Evolutionary conservation across 2,797 vertebrate genomes (phyloP).

Genomic region (Hydrocynus forskahlii): DNA sequence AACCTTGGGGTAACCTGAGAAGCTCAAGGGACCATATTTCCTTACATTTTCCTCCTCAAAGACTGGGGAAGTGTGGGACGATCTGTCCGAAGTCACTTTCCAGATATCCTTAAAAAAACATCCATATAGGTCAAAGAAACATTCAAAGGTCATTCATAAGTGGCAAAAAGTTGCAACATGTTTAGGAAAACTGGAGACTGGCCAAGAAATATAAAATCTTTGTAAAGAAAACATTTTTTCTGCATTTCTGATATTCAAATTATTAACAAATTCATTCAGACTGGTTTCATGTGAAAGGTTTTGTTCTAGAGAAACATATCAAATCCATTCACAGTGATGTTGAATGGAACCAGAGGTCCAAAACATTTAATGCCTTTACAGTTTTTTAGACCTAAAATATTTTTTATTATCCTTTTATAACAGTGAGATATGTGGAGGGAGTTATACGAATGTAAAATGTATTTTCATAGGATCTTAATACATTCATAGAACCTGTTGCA

Average conservation of each 20-base stretch:
- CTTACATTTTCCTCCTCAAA: slow-evolving; percentile 50
- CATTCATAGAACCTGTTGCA: not conserved
- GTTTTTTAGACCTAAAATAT: too few relatives aligned
- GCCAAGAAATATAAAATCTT: not conserved
- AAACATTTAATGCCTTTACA: not conserved
- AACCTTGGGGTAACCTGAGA: slow-evolving; percentile 56
- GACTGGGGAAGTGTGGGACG: slow-evolving; percentile 35
- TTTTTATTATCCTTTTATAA: too few relatives aligned
- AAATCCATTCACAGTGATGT: not conserved
- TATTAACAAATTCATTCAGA: not conserved
- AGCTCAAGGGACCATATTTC: slow-evolving; percentile 38
- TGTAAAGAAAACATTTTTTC: not conserved
- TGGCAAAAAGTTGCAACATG: not conserved
- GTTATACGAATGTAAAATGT: too few relatives aligned
- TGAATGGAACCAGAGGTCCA: not conserved
- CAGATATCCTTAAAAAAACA: slow-evolving; percentile 26
- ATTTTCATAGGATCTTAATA: not conserved
- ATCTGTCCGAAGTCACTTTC: slow-evolving; percentile 35
- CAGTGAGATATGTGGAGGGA: too few relatives aligned
- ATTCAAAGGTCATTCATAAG: not conserved
- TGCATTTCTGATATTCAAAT: not conserved
- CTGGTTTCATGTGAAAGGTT: too few relatives aligned
- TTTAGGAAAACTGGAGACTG: not conserved
- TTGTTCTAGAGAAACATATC: not conserved
- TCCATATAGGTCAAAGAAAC: slow-evolving; percentile 21